Conservation (phyloP, 2,113 vertebrate species). For the Buteo buteo region DNA sequence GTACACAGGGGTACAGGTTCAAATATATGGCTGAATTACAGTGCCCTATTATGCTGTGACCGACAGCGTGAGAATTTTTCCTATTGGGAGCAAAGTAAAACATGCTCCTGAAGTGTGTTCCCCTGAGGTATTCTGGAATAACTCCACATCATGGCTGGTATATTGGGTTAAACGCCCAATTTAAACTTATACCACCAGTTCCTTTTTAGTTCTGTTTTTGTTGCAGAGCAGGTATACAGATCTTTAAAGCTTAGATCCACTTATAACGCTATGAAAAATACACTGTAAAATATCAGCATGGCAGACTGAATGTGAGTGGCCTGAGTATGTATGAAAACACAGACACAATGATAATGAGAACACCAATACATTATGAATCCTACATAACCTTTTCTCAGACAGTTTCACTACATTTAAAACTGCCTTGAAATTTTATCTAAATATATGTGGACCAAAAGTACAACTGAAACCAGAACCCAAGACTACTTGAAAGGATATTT, state of each 20-base stretch:
- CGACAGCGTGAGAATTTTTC: slow-evolving; percentile 16
- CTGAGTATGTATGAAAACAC: neutral
- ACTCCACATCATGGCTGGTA: neutral
- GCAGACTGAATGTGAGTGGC: neutral
- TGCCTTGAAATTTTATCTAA: neutral
- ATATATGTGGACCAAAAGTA: neutral
- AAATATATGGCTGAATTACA: neutral
- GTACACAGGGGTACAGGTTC: neutral
- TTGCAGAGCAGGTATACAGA: neutral
- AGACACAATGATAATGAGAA: neutral
- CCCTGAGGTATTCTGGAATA: slow-evolving; percentile 34
- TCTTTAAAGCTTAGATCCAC: slow-evolving; percentile 69
- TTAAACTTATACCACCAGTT: neutral
- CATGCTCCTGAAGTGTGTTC: neutral
- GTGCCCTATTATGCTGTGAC: neutral
- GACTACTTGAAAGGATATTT: neutral
- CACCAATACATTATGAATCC: neutral
- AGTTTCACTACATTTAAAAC: neutral
- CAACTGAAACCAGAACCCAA: neutral
- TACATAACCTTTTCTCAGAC: neutral
- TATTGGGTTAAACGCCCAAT: slow-evolving; percentile 25
- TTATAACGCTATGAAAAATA: neutral
- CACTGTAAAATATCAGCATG: neutral
- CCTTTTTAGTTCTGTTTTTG: slow-evolving; percentile 25
- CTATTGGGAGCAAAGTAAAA: slow-evolving; percentile 15